A percentile compares a stretch with the other conserved stretches of the same genome.
Evolutionary conservation across 2,797 vertebrate species (phyloP).

Genomic region (Crax fasciolata): DNA sequence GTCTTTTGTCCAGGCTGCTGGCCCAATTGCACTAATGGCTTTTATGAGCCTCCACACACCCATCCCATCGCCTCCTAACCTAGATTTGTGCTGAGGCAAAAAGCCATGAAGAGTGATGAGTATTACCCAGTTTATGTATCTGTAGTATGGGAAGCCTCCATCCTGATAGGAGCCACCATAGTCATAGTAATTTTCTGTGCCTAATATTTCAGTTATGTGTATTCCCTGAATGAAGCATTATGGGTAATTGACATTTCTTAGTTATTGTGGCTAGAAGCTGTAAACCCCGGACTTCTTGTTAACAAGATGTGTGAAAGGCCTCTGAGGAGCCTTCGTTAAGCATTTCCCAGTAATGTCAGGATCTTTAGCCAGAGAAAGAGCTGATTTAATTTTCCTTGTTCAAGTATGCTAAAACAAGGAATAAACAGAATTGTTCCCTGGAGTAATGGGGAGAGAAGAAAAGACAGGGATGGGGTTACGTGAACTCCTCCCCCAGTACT

Average conservation of each 20-base stretch:
- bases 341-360: conserved; percentile 21
- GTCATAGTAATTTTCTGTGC: neutral
- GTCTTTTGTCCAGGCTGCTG: neutral
- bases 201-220: neutral
- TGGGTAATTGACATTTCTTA: neutral
- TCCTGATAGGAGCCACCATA: neutral
- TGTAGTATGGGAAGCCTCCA: neutral
- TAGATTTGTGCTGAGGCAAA: neutral
- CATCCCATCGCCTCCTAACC: neutral
- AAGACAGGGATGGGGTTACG: neutral
- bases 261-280: neutral
- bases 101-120: neutral
- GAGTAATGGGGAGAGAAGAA: neutral
- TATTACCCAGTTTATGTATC: neutral
- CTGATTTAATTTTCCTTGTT: conserved; percentile 58
- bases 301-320: conserved; percentile 9
- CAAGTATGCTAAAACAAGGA: conserved; percentile 13
- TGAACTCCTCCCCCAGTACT: neutral
- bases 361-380: conserved; percentile 4
- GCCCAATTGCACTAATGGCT: neutral
- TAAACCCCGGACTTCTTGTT: conserved; percentile 1
- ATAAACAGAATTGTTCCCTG: conserved; percentile 14
- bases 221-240: neutral
- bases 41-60: neutral
- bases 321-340: neutral